Conservation (phyloP, 92 coral and sea anemone species). For the Siderastrea radians region DNA sequence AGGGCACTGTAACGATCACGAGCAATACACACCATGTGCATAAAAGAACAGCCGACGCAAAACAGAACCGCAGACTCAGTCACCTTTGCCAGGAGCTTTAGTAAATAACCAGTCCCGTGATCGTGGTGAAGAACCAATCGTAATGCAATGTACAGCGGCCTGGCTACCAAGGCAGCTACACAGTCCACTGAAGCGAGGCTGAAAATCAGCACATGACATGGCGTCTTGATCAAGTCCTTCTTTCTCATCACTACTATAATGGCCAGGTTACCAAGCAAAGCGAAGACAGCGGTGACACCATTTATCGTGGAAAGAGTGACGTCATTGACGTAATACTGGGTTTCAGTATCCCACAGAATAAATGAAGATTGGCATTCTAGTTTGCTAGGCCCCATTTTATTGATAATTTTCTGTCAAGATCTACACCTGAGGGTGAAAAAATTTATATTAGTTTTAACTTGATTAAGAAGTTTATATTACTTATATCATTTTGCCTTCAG, state of each 20-base stretch:
- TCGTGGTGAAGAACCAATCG: neutral
- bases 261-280: constrained; percentile 11
- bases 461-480: no score
- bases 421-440: neutral
- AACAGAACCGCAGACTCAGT: constrained; percentile 12
- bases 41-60: constrained; percentile 16
- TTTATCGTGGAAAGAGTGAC: constrained; percentile 1
- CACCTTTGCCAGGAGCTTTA: neutral
- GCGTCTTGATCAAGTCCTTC: neutral
- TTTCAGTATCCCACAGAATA: constrained; percentile 6
- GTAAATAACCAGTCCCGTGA: neutral
- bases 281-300: neutral
- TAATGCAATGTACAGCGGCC: constrained; percentile 12
- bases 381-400: neutral
- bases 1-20: constrained; percentile 17
- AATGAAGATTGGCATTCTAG: neutral
- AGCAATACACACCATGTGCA: constrained; percentile 16
- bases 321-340: neutral
- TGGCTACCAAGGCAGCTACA: neutral
- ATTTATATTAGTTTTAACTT: no score
- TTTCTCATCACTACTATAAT: constrained; percentile 6
- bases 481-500: no score
- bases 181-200: constrained; percentile 17
- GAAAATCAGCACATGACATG: neutral
- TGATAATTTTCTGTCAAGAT: neutral